phyloP scores from a whole-genome alignment of 2,888 invertebrate species.

The Craniophora ligustri region DNA sequence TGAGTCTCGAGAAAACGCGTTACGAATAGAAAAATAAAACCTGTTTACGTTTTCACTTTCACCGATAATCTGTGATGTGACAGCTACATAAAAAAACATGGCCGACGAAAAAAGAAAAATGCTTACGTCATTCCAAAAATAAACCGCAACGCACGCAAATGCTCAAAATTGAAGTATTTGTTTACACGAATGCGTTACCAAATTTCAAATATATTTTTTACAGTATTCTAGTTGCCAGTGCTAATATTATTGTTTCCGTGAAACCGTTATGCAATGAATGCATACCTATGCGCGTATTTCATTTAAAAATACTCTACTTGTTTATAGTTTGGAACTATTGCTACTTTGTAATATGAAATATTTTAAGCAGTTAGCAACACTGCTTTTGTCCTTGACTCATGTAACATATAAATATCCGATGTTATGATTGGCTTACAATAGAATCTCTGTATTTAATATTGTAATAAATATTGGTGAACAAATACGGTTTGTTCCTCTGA shows the following conservation, averaged over 20 bases:
- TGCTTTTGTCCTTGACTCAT: slow-evolving; percentile 42
- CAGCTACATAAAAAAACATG: slow-evolving; percentile 15
- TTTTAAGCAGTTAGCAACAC: slow-evolving; percentile 41
- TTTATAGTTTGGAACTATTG: slow-evolving; percentile 17
- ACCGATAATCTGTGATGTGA: slow-evolving; percentile 8
- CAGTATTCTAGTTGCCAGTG: slow-evolving; percentile 35
- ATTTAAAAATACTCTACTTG: slow-evolving; percentile 33
- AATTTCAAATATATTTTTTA: slow-evolving; percentile 37
- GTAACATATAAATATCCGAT: slow-evolving; percentile 34
- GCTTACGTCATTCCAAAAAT: slow-evolving; percentile 28
- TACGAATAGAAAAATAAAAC: slow-evolving; percentile 46
- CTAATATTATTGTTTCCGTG: slow-evolving; percentile 28
- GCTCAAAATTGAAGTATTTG: slow-evolving; percentile 38
- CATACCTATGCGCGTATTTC: slow-evolving; percentile 8
- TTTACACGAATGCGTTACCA: slow-evolving; percentile 27
- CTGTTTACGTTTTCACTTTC: slow-evolving; percentile 49
- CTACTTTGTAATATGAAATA: slow-evolving; percentile 26
- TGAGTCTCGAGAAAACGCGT: slow-evolving; percentile 38
- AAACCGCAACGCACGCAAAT: slow-evolving; percentile 12
- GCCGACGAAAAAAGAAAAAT: not conserved
- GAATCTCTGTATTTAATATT: slow-evolving; percentile 41
- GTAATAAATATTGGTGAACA: slow-evolving; percentile 40
- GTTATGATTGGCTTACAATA: slow-evolving; percentile 47
- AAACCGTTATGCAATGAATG: slow-evolving; percentile 25
- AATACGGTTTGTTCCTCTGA: slow-evolving; percentile 43